A percentile compares a stretch with the other conserved stretches of the same genome.
Evolutionary conservation across 2,888 invertebrate species (phyloP).

Genomic region (Phorcus lineatus): DNA sequence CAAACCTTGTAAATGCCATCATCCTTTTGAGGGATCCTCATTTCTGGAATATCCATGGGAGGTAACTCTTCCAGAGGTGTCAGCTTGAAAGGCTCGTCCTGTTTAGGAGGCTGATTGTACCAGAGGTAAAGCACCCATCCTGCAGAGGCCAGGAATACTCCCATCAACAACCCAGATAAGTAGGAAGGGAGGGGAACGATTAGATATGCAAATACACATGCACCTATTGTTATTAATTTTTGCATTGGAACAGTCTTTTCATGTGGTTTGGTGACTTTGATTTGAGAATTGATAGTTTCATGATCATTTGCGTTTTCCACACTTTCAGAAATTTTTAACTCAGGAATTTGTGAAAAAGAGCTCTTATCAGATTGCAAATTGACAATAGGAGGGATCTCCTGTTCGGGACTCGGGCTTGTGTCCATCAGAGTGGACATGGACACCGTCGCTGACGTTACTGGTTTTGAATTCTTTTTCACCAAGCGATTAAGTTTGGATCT

Average conservation of each 20-base stretch:
- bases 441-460: slow-evolving; percentile 26
- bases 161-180: slow-evolving; percentile 65
- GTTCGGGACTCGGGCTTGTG: slow-evolving; percentile 4
- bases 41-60: slow-evolving; percentile 65
- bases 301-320: neutral
- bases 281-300: neutral
- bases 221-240: slow-evolving; percentile 39
- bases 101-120: slow-evolving; percentile 52
- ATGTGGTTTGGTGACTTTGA: neutral
- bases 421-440: slow-evolving; percentile 32
- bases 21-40: slow-evolving; percentile 55
- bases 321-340: neutral
- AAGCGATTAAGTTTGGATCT: slow-evolving; percentile 24
- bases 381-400: neutral
- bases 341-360: neutral
- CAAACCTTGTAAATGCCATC: slow-evolving; percentile 71
- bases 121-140: slow-evolving; percentile 59
- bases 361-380: neutral
- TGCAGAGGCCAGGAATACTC: slow-evolving; percentile 52
- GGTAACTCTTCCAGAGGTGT: slow-evolving; percentile 62
- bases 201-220: slow-evolving; percentile 58
- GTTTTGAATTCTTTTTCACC: slow-evolving; percentile 3
- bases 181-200: slow-evolving; percentile 69
- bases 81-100: slow-evolving; percentile 47
- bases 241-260: slow-evolving; percentile 35